A percentile compares a stretch with the other conserved stretches of the same genome.
phyloP scores from a whole-genome alignment of 2,113 vertebrate species.

The Cottus gobio region DNA sequence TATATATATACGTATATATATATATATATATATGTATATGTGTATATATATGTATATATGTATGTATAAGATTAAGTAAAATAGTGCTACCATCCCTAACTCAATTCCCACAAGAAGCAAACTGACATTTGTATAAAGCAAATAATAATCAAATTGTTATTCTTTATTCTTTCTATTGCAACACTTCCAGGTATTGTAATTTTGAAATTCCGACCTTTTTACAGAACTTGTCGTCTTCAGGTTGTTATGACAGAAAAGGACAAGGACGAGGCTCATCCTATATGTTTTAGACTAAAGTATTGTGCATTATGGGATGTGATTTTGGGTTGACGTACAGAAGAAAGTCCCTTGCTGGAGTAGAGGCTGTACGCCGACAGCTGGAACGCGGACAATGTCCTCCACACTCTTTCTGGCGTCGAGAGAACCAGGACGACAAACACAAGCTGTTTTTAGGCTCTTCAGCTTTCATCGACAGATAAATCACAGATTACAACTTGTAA shows the following conservation, averaged over 20 bases:
- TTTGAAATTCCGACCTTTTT: constrained; percentile 36
- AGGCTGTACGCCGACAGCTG: background rate
- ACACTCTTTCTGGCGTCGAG: background rate
- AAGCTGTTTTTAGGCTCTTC: background rate
- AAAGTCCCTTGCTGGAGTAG: background rate
- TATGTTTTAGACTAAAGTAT: background rate
- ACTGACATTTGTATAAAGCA: constrained; percentile 32
- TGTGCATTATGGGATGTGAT: background rate
- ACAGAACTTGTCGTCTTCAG: background rate
- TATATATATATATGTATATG: too few relatives aligned
- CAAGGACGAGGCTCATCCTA: background rate
- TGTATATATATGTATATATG: too few relatives aligned
- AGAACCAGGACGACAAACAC: background rate
- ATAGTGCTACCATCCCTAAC: constrained; percentile 13
- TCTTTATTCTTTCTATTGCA: constrained; percentile 1
- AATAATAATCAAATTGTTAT: background rate
- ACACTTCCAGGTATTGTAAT: constrained; percentile 18
- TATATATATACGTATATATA: too few relatives aligned
- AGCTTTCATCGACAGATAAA: background rate
- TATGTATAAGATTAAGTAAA: constrained; percentile 24
- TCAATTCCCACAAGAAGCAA: constrained; percentile 19
- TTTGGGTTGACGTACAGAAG: background rate
- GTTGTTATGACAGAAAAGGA: constrained; percentile 9
- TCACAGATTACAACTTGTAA: background rate
- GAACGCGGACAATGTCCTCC: background rate